A percentile compares a stretch with the other conserved stretches of the same genome.
Conservation (phyloP, 2,888 invertebrate species). For the Homarus gammarus region DNA sequence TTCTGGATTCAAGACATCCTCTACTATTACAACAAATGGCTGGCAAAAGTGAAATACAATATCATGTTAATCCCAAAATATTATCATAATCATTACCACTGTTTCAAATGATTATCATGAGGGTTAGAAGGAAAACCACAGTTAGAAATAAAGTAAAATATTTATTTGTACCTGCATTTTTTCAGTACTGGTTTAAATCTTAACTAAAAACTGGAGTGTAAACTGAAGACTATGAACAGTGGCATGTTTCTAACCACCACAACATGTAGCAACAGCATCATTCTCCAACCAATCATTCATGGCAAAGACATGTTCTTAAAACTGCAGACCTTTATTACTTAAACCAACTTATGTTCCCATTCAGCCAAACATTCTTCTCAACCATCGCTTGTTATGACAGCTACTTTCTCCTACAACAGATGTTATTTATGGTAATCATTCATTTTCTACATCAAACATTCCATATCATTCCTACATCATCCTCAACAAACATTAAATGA, state of each 20-base stretch:
- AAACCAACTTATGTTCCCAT: background rate
- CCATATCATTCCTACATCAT: background rate
- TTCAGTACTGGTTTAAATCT: conserved; percentile 57
- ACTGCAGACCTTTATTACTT: background rate
- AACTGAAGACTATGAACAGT: conserved; percentile 56
- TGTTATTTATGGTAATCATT: background rate
- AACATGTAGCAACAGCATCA: conserved; percentile 25
- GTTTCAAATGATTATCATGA: background rate
- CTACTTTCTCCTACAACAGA: background rate
- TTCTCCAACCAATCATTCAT: conserved; percentile 38
- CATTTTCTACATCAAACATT: background rate
- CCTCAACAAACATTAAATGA: background rate
- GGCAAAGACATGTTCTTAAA: conserved; percentile 9
- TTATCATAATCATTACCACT: no score
- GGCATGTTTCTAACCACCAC: conserved; percentile 40
- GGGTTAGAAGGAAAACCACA: conserved; percentile 21
- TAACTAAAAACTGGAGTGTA: conserved; percentile 71
- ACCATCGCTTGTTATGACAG: background rate
- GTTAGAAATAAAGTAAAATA: conserved; percentile 68
- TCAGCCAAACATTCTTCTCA: background rate
- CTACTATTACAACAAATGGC: no score
- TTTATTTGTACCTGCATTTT: conserved; percentile 73
- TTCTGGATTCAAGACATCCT: no score
- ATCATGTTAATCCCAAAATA: no score
- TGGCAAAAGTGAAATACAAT: no score